Evolutionary conservation across 2,888 invertebrate genomes (phyloP).

Genomic region (Aphodius sticticus): DNA sequence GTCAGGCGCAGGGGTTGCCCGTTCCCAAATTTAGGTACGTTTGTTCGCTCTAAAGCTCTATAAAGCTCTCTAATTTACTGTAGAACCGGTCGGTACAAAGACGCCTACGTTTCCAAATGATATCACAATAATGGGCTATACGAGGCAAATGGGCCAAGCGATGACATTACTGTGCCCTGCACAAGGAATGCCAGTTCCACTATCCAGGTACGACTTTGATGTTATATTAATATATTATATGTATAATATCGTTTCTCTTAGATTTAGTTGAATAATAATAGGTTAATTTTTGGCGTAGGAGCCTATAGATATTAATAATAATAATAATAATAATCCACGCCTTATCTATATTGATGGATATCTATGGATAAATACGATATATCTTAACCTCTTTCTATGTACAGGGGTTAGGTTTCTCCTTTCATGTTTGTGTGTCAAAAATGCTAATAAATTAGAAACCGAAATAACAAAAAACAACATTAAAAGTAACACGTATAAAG

Average conservation of each 20-base stretch:
- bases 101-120: constrained; percentile 65
- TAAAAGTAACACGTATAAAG: no score
- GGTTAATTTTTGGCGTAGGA: background rate
- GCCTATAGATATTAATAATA: no score
- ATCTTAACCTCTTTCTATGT: no score
- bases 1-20: constrained; percentile 82
- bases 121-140: constrained; percentile 36
- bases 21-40: constrained; percentile 51
- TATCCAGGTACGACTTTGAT: constrained; percentile 61
- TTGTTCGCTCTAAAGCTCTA: constrained; percentile 43
- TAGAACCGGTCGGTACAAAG: constrained; percentile 56
- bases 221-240: constrained; percentile 15
- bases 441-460: no score
- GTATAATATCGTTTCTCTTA: background rate
- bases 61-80: constrained; percentile 42
- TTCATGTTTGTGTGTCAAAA: no score
- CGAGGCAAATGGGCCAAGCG: constrained; percentile 35
- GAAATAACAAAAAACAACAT: no score
- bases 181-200: constrained; percentile 71
- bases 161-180: constrained; percentile 70
- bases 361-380: no score
- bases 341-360: no score
- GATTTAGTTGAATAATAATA: background rate
- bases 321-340: no score
- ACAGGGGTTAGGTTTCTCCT: no score